These are phyloP conservation scores for Pholis gunnellus DNA, from an alignment of 2,113 vertebrate genomes.

Conservation along the genomic window DNA sequence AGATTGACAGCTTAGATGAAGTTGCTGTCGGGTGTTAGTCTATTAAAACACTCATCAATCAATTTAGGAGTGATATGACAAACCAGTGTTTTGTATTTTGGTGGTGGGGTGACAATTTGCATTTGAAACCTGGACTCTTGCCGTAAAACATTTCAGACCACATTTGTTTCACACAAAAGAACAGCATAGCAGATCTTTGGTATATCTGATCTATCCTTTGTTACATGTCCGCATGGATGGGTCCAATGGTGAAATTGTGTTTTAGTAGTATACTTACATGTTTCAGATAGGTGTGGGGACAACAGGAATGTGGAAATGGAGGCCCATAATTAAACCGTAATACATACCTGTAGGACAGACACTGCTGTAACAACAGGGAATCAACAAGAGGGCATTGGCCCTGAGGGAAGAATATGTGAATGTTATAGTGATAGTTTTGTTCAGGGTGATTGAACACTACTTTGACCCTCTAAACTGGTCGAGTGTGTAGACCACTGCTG, in stretches of 20 bases:
- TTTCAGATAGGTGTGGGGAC: background rate
- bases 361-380: background rate
- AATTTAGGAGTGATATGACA: background rate
- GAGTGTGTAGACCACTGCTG: background rate
- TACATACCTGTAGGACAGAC: background rate
- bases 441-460: background rate
- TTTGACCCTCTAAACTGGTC: background rate
- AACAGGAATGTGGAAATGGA: constrained; percentile 39
- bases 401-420: background rate
- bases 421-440: background rate
- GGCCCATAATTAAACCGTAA: constrained; percentile 9
- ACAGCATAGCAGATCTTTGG: background rate
- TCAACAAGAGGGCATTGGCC: background rate
- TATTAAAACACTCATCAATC: background rate
- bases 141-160: background rate
- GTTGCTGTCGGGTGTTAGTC: background rate
- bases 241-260: background rate
- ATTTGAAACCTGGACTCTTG: background rate
- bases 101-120: background rate
- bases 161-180: background rate
- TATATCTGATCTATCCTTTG: background rate
- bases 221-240: background rate
- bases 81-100: background rate
- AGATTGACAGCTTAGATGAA: background rate
- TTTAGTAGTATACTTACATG: constrained; percentile 1